Evolutionary conservation across 2,113 vertebrate genomes (phyloP).

Genomic region (Pantherophis guttatus): DNA sequence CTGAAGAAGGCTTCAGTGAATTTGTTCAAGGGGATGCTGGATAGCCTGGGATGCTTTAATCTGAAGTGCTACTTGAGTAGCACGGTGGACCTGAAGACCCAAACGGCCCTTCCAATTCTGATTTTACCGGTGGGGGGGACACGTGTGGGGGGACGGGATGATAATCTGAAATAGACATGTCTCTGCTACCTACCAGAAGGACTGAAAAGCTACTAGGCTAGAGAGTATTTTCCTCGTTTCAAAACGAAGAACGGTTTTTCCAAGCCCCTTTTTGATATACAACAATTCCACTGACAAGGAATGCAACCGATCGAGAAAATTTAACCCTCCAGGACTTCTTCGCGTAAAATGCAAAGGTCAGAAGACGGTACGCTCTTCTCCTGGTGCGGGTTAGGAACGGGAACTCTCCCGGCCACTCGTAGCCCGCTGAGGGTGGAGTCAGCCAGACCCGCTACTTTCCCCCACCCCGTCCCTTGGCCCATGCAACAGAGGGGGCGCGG

Average conservation of each 20-base stretch:
- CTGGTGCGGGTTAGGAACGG: not conserved
- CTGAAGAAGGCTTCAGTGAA: not conserved
- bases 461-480: no score
- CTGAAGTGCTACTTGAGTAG: not conserved
- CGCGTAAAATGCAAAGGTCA: not conserved
- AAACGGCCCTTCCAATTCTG: not conserved
- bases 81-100: not conserved
- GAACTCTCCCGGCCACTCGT: not conserved
- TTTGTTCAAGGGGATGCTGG: not conserved
- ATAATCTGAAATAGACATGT: not conserved
- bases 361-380: not conserved
- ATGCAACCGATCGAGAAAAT: not conserved
- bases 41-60: not conserved
- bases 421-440: not conserved
- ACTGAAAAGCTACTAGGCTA: not conserved
- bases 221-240: not conserved
- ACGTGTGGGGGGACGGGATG: no score
- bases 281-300: not conserved
- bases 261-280: not conserved
- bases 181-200: not conserved
- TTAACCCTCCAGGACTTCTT: not conserved
- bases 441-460: no score
- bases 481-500: not conserved
- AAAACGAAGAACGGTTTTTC: not conserved
- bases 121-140: not conserved